A percentile compares a stretch with the other conserved stretches of the same genome.
phyloP scores from a whole-genome alignment of 2,888 invertebrate species.

The Agrochola macilenta region DNA sequence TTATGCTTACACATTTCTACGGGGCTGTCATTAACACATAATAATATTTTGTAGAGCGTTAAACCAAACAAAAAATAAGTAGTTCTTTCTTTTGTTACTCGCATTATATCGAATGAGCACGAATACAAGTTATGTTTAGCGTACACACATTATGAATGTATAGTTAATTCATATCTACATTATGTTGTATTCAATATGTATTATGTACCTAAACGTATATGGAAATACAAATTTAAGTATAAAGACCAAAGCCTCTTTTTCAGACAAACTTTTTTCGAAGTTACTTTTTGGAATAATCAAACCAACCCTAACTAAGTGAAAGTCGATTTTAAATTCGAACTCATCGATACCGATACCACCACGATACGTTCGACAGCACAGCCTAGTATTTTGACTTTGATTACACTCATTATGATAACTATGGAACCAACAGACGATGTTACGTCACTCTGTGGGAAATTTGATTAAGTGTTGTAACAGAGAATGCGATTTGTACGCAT shows the following conservation, averaged over 20 bases:
- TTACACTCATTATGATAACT: slow-evolving; percentile 77
- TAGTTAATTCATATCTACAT: background rate
- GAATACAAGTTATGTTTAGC: background rate
- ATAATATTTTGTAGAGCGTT: slow-evolving; percentile 23
- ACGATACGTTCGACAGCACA: slow-evolving; percentile 55
- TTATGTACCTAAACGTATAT: background rate
- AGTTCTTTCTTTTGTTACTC: background rate
- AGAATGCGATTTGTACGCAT: slow-evolving; percentile 53
- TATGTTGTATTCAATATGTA: background rate
- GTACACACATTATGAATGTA: background rate
- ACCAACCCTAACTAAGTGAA: slow-evolving; percentile 40
- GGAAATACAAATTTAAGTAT: background rate
- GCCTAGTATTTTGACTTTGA: slow-evolving; percentile 70
- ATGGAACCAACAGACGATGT: slow-evolving; percentile 62
- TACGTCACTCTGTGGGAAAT: slow-evolving; percentile 62
- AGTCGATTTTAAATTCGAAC: slow-evolving; percentile 49
- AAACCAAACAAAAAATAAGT: background rate
- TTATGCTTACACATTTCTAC: slow-evolving; percentile 58
- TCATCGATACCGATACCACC: slow-evolving; percentile 58
- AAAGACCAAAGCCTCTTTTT: background rate
- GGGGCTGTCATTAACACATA: slow-evolving; percentile 45
- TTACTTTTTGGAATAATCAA: background rate
- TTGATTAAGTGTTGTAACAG: slow-evolving; percentile 69
- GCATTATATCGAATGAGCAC: background rate
- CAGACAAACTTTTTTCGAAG: background rate